Base-by-base conservation (phyloP, 2,797 vertebrate genomes). In the Loriculus beryllinus region DNA sequence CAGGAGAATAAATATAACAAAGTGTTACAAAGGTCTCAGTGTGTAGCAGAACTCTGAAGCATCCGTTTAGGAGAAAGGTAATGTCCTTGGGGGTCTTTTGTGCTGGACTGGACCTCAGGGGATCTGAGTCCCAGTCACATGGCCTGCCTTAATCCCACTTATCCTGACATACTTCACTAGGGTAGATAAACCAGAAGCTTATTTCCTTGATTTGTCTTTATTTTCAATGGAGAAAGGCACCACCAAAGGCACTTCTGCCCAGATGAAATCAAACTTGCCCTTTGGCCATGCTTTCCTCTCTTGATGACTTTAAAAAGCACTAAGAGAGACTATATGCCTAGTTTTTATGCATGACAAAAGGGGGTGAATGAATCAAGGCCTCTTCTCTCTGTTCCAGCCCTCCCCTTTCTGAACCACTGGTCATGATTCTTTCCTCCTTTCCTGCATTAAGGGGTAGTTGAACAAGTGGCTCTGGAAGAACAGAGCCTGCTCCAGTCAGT, bases 1-100 rank as follows among this genome's bases (percentile, higher is more conserved):
- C 83, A 51, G 65, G 48, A 92, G 93, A 92, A 88, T 88, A 83
- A 90, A 86, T 85, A 85, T 29, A 76, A 91, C 64, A 11, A 54
- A 83, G 76, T 26, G 47, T 25, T 82, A 54, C 85, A 69, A 74
- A 95, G 82, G 82, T 76, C 85, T 92, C n/a, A 0, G 19, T 37
- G 93, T 64, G 52, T 43, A 83, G 88, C 69, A 47, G 6, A 80
- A 23, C 72, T 72, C 52, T 2, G 5, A 42, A 87, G 94, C 70
- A 45, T 54, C 74, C 43, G 4, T 85, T 69, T 11, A 69, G 31
- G 68, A 87, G 69, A 63, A 35, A 25, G 47, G 57, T 45, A 42
- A 49, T 7, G 28, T 48, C 67, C 75, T 65, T 40, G 45, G 4
- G 8, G 1, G 2, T 62, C 28, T 64, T 59, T 23, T 10, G 52